Base-by-base conservation (phyloP, 2,797 vertebrate species). In the Ceryle rudis region DNA sequence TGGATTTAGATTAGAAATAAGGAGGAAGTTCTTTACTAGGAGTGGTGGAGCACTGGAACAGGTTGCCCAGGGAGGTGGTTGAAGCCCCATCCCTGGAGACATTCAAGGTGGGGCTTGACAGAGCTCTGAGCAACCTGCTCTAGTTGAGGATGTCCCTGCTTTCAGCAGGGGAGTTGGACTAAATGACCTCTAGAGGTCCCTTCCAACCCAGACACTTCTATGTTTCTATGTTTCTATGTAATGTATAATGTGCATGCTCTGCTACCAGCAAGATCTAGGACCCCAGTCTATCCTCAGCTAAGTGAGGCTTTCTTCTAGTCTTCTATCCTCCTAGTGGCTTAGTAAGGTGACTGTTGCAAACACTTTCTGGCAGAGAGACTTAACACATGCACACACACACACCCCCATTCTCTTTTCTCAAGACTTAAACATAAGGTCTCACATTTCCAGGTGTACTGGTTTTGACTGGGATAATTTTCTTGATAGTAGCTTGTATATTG, bases 281-380 rank as follows among this genome's bases (percentile, higher is more conserved):
- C 22, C 2, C 7, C 35, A 42, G 17, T 15, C 20, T 3, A 0
- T 33, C 22, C 7, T 37, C 28, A 26, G 5, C 6, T 23, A 51
- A 11, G 5, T 65, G 41, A n/a, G 20, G 41, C 6, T 92, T 10
- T 46, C 54, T 75, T 58, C 51, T 46, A 70, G 8, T 7, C 3
- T 28, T 81, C 12, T 57, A 2, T 82, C 79, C 14, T 75, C 67
- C 52, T 6, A 25, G 12, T 37, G 6, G 14, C 26, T 51, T 51
- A 51, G 26, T 51, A 28, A 51, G 26, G 26, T 51, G 49, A 51
- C 26, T 2, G 21, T 67, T 55, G 47, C 41, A 25, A 41, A 0
- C 5, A 26, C 10, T 22, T 82, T 85, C 51, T 62, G 33, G 5
- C 11, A 58, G 9, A 87, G 33, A 20, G 21, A 47, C 13, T 41